A percentile compares a stretch with the other conserved stretches of the same genome.
These are phyloP conservation scores for Lochmaea capreae DNA, from an alignment of 2,888 invertebrate genomes.

Conservation along the genomic window DNA sequence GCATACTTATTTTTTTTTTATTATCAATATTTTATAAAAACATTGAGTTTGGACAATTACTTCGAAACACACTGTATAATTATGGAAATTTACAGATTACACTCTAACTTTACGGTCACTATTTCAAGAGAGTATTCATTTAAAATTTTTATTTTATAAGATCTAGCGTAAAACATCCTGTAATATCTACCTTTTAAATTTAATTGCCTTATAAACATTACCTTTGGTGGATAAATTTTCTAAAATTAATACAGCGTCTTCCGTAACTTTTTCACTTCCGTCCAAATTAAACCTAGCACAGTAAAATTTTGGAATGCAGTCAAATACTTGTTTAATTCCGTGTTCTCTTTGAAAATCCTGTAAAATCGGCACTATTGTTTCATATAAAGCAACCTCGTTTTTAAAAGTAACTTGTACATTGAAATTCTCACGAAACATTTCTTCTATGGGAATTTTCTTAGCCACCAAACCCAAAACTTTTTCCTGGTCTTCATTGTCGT, in stretches of 20 bases:
- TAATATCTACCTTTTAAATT: no score
- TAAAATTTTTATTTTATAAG: no score
- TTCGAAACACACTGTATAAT: no score
- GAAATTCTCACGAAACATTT: slow-evolving; percentile 61
- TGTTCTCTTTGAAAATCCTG: slow-evolving; percentile 65
- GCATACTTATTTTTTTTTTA: no score
- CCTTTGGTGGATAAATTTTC: slow-evolving; percentile 65
- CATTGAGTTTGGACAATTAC: no score
- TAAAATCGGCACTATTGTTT: slow-evolving; percentile 61
- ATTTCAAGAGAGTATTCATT: no score
- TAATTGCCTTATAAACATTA: not conserved
- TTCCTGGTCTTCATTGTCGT: slow-evolving; percentile 21
- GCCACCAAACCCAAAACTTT: slow-evolving; percentile 36
- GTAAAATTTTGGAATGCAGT: slow-evolving; percentile 67
- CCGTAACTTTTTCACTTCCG: slow-evolving; percentile 61
- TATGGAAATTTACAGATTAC: no score
- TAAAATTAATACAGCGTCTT: slow-evolving; percentile 69
- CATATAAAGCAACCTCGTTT: slow-evolving; percentile 68
- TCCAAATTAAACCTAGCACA: slow-evolving; percentile 67
- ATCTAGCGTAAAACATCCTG: no score
- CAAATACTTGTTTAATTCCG: slow-evolving; percentile 62
- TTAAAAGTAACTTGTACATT: slow-evolving; percentile 66
- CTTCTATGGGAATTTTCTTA: slow-evolving; percentile 39
- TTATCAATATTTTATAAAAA: no score
- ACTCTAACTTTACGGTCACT: no score